These are phyloP conservation scores for Caenorhabditis japonica DNA, from an alignment of 2,888 invertebrate species.

Conservation along the genomic window DNA sequence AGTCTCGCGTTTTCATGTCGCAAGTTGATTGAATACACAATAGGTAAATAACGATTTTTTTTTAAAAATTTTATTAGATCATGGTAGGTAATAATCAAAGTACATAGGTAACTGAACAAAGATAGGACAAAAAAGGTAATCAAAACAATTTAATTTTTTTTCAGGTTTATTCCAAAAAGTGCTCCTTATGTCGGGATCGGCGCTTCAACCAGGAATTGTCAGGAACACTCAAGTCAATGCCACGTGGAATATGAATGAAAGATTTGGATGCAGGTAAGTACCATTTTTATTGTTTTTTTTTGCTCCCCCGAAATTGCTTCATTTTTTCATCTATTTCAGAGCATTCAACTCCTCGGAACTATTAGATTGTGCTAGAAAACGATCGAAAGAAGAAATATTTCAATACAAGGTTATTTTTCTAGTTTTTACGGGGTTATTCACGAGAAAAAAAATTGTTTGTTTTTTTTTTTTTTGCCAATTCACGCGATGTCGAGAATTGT, in stretches of 20 bases:
- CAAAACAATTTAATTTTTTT: too few relatives aligned
- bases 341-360: constrained; percentile 76
- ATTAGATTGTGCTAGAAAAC: constrained; percentile 74
- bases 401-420: constrained; percentile 64
- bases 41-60: neutral
- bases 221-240: constrained; percentile 76
- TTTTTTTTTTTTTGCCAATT: too few relatives aligned
- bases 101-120: too few relatives aligned
- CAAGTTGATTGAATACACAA: too few relatives aligned
- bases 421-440: too few relatives aligned
- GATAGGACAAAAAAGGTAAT: too few relatives aligned
- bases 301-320: too few relatives aligned
- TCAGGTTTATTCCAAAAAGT: constrained; percentile 75
- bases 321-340: constrained; percentile 39
- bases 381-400: constrained; percentile 73
- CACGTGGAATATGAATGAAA: constrained; percentile 74
- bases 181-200: constrained; percentile 76
- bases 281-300: neutral
- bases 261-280: constrained; percentile 60
- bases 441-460: too few relatives aligned
- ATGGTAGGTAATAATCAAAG: too few relatives aligned
- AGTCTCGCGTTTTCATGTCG: too few relatives aligned
- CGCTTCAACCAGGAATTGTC: constrained; percentile 75
- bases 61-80: constrained; percentile 70
- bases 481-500: too few relatives aligned